Conservation (phyloP, 2,113 vertebrate species). For the Phalacrocorax pelagicus region DNA sequence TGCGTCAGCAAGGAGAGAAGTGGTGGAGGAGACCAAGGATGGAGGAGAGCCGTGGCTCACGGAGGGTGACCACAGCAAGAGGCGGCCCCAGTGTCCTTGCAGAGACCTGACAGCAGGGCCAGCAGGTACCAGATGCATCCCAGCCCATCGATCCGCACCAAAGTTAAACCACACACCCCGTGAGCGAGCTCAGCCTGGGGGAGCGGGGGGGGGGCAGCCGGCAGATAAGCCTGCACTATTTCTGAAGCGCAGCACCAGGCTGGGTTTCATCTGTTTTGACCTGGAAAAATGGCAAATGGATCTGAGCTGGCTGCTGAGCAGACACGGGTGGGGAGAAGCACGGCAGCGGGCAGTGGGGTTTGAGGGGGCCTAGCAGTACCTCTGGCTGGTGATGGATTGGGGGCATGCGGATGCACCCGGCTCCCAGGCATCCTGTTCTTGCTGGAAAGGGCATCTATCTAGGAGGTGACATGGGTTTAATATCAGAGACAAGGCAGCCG, state of each 20-base stretch:
- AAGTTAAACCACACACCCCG: rapidly evolving
- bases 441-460: background rate
- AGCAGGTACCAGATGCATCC: background rate
- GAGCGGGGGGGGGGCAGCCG: background rate
- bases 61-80: background rate
- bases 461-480: background rate
- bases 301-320: background rate
- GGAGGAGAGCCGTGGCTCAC: background rate
- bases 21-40: background rate
- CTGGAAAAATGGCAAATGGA: background rate
- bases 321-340: background rate
- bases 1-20: background rate
- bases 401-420: rapidly evolving
- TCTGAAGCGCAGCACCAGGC: background rate
- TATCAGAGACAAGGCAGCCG: rapidly evolving
- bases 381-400: background rate
- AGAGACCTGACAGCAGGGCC: background rate
- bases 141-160: rapidly evolving
- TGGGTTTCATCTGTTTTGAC: background rate
- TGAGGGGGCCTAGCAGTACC: no score
- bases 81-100: background rate
- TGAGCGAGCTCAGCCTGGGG: rapidly evolving
- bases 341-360: background rate
- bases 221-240: background rate
- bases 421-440: background rate